phyloP scores from a whole-genome alignment of 2,797 vertebrate species.

The Chaetophractus vellerosus region DNA sequence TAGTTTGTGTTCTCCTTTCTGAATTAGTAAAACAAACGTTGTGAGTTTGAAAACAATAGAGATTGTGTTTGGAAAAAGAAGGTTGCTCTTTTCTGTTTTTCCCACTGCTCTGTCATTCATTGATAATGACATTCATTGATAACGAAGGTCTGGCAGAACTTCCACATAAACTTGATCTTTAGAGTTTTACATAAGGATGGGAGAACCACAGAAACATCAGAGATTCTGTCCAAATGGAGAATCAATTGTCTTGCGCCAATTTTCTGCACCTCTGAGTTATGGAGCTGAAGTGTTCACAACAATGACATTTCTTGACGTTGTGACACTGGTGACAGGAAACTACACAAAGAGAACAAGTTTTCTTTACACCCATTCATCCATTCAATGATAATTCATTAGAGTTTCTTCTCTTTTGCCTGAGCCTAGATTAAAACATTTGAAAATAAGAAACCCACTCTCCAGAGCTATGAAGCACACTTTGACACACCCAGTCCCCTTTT shows the following conservation, averaged over 20 bases:
- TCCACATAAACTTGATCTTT: constrained; percentile 73
- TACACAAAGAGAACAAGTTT: constrained; percentile 40
- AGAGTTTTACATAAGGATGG: constrained; percentile 64
- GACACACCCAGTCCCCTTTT: background rate
- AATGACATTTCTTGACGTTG: constrained; percentile 1
- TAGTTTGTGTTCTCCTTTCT: constrained; percentile 67
- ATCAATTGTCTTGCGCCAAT: constrained; percentile 31
- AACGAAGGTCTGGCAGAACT: constrained; percentile 38
- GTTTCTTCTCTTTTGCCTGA: constrained; percentile 7
- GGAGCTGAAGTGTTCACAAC: background rate
- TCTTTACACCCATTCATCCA: background rate
- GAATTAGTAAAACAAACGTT: constrained; percentile 86
- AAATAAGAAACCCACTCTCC: background rate
- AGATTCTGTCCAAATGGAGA: constrained; percentile 49
- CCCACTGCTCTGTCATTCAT: constrained; percentile 53
- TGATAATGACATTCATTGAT: constrained; percentile 55
- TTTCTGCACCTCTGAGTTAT: constrained; percentile 47
- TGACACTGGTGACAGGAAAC: constrained; percentile 31
- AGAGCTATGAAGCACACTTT: background rate
- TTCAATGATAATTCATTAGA: background rate
- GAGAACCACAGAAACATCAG: constrained; percentile 36
- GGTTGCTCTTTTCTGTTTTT: constrained; percentile 61
- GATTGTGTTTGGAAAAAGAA: constrained; percentile 79
- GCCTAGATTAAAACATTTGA: constrained; percentile 2
- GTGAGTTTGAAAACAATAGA: constrained; percentile 79